phyloP scores from a whole-genome alignment of 2,888 invertebrate species.

The Agrenia bidenticulata region DNA sequence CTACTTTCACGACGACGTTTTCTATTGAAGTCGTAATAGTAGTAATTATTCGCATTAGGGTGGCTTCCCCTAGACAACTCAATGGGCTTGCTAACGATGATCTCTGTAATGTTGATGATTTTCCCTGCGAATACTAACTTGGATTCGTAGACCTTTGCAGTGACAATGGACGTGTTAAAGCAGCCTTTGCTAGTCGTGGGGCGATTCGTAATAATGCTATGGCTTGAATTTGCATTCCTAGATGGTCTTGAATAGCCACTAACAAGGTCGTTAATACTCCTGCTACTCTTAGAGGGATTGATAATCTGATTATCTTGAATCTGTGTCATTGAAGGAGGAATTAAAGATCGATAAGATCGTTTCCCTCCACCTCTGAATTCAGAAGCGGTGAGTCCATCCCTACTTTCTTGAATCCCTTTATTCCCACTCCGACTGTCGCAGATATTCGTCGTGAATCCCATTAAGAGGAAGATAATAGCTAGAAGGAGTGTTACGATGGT shows the following conservation, averaged over 20 bases:
- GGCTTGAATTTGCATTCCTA: too few relatives aligned
- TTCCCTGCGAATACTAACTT: constrained; percentile 46
- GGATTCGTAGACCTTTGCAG: constrained; percentile 40
- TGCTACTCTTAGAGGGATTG: too few relatives aligned
- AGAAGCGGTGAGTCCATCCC: not conserved
- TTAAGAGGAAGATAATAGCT: not conserved
- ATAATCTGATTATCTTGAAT: too few relatives aligned
- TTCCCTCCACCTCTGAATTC: not conserved
- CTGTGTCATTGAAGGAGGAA: too few relatives aligned
- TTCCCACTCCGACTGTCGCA: constrained; percentile 1
- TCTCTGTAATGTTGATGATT: constrained; percentile 38
- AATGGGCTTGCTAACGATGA: constrained; percentile 10
- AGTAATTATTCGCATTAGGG: constrained; percentile 17
- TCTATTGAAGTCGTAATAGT: constrained; percentile 33
- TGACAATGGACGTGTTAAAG: constrained; percentile 40
- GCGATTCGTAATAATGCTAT: too few relatives aligned
- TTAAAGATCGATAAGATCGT: too few relatives aligned
- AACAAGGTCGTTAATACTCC: too few relatives aligned
- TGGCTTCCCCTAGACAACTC: not conserved
- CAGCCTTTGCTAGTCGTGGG: constrained; percentile 26
- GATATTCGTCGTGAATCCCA: not conserved
- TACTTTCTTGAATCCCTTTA: not conserved
- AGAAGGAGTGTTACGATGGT: constrained; percentile 5
- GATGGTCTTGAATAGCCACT: too few relatives aligned
- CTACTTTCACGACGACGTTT: constrained; percentile 37